Conservation (phyloP, 2,888 invertebrate genomes). For the Pseudeuparius sepicola region DNA sequence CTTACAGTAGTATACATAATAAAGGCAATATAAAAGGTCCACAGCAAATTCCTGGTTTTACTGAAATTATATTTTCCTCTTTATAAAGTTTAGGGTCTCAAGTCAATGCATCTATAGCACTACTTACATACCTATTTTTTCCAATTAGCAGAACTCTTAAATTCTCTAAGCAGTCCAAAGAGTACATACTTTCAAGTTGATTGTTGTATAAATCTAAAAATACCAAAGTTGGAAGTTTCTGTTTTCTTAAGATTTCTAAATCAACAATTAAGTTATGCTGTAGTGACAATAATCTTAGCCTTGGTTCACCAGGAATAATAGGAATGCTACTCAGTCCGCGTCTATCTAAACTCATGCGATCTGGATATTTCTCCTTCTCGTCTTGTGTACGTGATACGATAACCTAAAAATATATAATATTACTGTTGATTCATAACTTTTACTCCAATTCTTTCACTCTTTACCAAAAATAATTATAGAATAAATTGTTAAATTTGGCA, state of each 20-base stretch:
- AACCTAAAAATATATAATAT: too few relatives aligned
- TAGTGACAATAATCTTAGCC: constrained; percentile 70
- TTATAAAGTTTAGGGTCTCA: too few relatives aligned
- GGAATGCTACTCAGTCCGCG: constrained; percentile 77
- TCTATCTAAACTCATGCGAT: constrained; percentile 80
- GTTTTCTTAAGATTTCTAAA: constrained; percentile 50
- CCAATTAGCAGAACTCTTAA: constrained; percentile 81
- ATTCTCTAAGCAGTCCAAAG: constrained; percentile 65
- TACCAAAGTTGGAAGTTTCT: constrained; percentile 62
- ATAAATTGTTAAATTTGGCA: too few relatives aligned
- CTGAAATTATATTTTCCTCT: too few relatives aligned
- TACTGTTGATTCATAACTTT: too few relatives aligned
- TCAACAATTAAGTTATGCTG: constrained; percentile 84
- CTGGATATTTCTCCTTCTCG: constrained; percentile 76
- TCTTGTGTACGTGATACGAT: constrained; percentile 61
- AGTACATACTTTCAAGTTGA: constrained; percentile 78
- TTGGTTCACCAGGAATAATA: constrained; percentile 61
- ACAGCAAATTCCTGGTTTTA: too few relatives aligned
- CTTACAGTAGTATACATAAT: too few relatives aligned
- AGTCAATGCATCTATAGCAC: too few relatives aligned
- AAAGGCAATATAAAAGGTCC: too few relatives aligned
- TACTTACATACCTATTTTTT: constrained; percentile 64
- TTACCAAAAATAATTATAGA: too few relatives aligned
- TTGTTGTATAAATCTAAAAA: constrained; percentile 93
- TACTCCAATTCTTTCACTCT: too few relatives aligned